Percentiles rank a stretch among this genome's conserved stretches.
phyloP scores from a whole-genome alignment of 2,888 invertebrate species.

The Geophilus truncorum region DNA sequence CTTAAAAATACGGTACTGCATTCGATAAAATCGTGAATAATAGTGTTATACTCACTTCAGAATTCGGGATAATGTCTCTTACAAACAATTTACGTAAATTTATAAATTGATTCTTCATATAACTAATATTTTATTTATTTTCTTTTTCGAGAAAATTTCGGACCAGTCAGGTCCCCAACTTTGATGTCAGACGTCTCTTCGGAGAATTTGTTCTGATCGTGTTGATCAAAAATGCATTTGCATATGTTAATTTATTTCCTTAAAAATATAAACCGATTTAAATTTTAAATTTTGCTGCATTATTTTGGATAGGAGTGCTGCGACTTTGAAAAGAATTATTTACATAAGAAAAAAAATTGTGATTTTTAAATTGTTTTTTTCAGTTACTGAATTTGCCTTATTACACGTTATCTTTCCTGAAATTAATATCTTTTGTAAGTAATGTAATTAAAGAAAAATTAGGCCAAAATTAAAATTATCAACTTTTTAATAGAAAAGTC shows the following conservation, averaged over 20 bases:
- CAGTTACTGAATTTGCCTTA: no score
- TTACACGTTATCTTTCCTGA: background rate
- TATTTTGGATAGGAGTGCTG: background rate
- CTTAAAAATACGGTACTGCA: no score
- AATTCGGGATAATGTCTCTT: no score
- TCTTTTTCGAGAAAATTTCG: no score
- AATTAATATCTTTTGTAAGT: slow-evolving; percentile 15
- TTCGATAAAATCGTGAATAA: no score
- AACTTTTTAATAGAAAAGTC: background rate
- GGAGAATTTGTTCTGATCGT: background rate
- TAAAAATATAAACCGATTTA: background rate
- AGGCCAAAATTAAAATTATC: slow-evolving; percentile 1
- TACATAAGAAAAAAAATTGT: background rate
- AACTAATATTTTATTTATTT: no score
- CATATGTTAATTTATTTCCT: background rate
- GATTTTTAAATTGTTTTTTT: background rate
- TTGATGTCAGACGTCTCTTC: background rate
- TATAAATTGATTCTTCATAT: no score
- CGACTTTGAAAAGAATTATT: background rate
- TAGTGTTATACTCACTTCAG: no score
- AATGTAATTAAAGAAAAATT: background rate
- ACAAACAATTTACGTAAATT: no score
- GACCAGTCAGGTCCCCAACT: background rate
- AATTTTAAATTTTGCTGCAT: background rate
- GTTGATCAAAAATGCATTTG: background rate